Evolutionary conservation across 2,113 vertebrate genomes (phyloP).

Genomic region (Emydocephalus ijimae): DNA sequence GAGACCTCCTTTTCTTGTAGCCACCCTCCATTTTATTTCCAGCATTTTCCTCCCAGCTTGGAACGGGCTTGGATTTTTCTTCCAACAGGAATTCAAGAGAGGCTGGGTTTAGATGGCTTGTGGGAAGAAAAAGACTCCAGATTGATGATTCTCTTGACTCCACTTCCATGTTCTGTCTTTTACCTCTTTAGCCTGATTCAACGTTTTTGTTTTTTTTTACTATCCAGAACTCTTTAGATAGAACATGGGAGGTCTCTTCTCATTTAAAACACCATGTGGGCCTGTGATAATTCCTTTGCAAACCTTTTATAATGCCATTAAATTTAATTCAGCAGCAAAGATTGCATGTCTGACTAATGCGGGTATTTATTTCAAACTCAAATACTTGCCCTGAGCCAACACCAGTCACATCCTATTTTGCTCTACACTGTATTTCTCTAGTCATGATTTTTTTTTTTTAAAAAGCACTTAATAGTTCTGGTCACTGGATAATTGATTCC

Average conservation of each 20-base stretch:
- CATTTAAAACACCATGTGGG: background rate
- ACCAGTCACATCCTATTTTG: constrained; percentile 39
- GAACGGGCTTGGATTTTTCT: no score
- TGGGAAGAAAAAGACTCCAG: background rate
- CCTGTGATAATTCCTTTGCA: background rate
- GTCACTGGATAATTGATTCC: constrained; percentile 36
- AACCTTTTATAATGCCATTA: background rate
- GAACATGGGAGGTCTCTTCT: background rate
- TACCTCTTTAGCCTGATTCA: background rate
- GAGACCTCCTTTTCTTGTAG: no score
- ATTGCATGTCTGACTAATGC: constrained; percentile 34
- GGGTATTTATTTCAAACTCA: constrained; percentile 20
- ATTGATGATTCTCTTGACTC: background rate
- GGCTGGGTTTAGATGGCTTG: no score
- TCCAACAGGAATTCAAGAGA: no score
- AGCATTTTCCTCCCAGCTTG: no score
- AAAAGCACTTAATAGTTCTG: constrained; percentile 11
- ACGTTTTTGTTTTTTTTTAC: background rate
- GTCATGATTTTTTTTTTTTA: background rate
- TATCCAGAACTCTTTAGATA: background rate
- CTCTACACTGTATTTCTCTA: background rate
- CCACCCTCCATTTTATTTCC: no score
- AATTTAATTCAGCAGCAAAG: constrained; percentile 11
- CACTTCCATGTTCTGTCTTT: background rate
- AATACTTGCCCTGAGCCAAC: constrained; percentile 25